Base-by-base conservation (phyloP, 2,113 vertebrate species). In the Eonycteris spelaea region DNA sequence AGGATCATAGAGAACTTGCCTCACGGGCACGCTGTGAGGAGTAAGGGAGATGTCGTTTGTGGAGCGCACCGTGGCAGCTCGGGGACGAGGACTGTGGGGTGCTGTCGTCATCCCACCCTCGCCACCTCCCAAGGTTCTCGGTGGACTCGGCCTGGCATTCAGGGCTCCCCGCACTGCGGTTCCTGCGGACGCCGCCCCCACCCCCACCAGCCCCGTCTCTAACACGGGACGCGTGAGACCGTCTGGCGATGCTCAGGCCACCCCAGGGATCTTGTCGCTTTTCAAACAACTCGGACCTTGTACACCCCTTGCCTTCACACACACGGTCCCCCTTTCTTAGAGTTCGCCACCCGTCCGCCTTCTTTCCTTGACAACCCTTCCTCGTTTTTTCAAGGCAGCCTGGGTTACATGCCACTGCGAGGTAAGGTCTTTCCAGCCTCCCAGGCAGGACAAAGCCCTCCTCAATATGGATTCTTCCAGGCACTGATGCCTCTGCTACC, bases 401-500 rank as follows among this genome's bases (percentile, higher is more conserved):
- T 4, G 5, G 0, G 67, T n/a, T 43, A 21, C 45, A 7, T 13
- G 10, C 19, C 35, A 10, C 19, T 63, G 55, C 24, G 43, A 35
- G 35, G 79, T 18, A 1, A 21, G 28, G 7, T 38, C 48, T 77
- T 48, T 15, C 26, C 70, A 40, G 67, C 19, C 75, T 82, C 90
- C 53, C 21, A 55, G 26, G n/a, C 0, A 19, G 48, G 14, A 75
- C 18, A 8, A 38, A 26, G 19, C 68, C 68, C 57, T 30, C 48
- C 33, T 13, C 3, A 61, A 48, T 40, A 28, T 48, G 51, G 33
- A n/a, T 43, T 57, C 48, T 40, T 22, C 19, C 89, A 48, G 65
- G 24, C 21, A 7, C 30, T 33, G 83, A 1, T 7, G 14, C 33
- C 33, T 53, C 67, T 0, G 0, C 19, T 4, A 7, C 68, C 8